Evolutionary conservation across 2,113 vertebrate species (phyloP).

Genomic region (Cyanocitta stelleri): DNA sequence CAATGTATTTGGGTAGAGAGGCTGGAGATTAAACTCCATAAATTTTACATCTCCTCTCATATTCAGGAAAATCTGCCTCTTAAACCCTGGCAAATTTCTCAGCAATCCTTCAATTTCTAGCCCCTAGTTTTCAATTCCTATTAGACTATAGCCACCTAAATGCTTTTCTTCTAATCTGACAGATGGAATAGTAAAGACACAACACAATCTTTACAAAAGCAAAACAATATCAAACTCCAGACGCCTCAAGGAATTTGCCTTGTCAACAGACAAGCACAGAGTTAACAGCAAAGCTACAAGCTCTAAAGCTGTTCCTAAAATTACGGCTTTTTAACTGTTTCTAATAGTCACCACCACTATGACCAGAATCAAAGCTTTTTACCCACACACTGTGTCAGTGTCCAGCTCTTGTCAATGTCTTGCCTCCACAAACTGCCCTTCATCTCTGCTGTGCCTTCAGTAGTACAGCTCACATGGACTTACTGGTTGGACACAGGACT

Average conservation of each 20-base stretch:
- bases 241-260: not conserved
- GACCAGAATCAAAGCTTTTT: not conserved
- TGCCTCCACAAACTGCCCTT: not conserved
- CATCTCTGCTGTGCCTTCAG: not conserved
- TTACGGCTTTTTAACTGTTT: not conserved
- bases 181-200: not conserved
- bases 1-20: not conserved
- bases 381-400: not conserved
- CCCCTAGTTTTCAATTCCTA: not conserved
- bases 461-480: not conserved
- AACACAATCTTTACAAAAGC: not conserved
- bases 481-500: not conserved
- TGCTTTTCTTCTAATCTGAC: not conserved
- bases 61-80: not conserved
- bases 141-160: not conserved
- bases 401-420: not conserved
- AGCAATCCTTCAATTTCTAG: not conserved
- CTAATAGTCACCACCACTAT: not conserved
- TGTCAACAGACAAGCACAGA: not conserved
- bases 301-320: not conserved
- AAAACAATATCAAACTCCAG: not conserved
- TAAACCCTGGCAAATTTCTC: not conserved
- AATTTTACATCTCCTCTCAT: not conserved
- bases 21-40: not conserved
- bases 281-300: not conserved